A percentile compares a stretch with the other conserved stretches of the same genome.
These are phyloP conservation scores for Eulemur albifrons DNA, from an alignment of 2,797 vertebrate genomes.

Conservation along the genomic window DNA sequence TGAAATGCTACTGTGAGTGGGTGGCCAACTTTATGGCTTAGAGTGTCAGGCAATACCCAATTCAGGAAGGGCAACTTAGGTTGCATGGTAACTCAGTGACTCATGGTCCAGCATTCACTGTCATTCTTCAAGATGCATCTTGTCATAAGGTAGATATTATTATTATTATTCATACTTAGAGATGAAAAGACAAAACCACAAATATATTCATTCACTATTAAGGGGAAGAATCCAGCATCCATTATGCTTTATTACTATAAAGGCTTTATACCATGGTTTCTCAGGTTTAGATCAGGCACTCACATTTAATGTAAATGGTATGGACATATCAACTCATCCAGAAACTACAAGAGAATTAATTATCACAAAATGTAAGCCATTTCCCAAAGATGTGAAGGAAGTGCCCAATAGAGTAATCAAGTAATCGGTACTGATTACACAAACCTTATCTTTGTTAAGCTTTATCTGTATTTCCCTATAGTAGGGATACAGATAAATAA, in stretches of 20 bases:
- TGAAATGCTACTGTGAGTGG: background rate
- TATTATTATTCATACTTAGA: background rate
- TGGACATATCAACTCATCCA: background rate
- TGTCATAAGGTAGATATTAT: background rate
- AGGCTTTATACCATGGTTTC: background rate
- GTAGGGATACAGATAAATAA: background rate
- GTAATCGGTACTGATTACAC: background rate
- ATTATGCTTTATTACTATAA: background rate
- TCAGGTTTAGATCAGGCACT: background rate
- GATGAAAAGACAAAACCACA: slow-evolving; percentile 38
- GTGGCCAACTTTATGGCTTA: background rate
- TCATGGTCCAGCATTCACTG: background rate
- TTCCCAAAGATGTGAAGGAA: slow-evolving; percentile 20
- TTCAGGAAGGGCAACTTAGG: background rate
- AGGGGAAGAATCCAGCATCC: background rate
- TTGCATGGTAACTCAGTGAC: background rate
- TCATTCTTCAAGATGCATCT: background rate
- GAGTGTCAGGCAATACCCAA: background rate
- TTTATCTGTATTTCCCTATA: background rate
- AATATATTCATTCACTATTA: background rate
- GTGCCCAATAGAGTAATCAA: background rate
- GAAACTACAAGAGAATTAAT: background rate
- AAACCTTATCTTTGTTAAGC: background rate
- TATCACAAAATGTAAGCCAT: background rate
- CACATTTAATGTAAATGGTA: background rate